These are phyloP conservation scores for Nephila pilipes DNA, from an alignment of 1,140 invertebrate species.

Conservation along the genomic window DNA sequence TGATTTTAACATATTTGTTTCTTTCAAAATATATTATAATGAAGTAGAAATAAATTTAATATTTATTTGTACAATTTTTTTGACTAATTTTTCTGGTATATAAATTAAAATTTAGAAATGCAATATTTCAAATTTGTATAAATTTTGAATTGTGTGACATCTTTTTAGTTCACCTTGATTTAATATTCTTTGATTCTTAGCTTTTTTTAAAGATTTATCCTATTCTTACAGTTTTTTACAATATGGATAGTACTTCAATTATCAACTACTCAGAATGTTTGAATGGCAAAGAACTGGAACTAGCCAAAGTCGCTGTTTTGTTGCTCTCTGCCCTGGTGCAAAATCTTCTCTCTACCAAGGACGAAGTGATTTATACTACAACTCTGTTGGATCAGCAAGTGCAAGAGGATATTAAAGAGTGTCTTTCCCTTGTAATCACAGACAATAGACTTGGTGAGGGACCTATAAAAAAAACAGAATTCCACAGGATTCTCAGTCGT, in stretches of 20 bases:
- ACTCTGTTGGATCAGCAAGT: background rate
- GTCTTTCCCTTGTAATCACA: background rate
- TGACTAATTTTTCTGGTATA: too few species aligned
- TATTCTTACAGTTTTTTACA: conserved; percentile 13
- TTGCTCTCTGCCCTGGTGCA: background rate
- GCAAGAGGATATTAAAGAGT: conserved; percentile 43
- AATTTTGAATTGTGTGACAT: too few species aligned
- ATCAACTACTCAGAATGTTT: conserved; percentile 7
- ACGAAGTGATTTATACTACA: background rate
- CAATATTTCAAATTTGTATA: too few species aligned
- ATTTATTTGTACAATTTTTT: too few species aligned
- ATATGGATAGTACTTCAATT: background rate
- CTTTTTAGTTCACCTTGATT: too few species aligned
- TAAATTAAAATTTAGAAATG: too few species aligned
- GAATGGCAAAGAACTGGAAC: conserved; percentile 21
- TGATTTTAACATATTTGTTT: too few species aligned
- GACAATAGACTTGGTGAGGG: background rate
- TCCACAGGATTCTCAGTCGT: background rate
- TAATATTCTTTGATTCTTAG: too few species aligned
- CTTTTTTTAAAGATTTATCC: background rate
- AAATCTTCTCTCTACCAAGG: background rate
- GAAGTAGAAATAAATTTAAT: too few species aligned
- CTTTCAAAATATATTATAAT: too few species aligned
- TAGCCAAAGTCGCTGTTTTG: conserved; percentile 44
- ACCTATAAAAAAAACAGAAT: background rate